Base-by-base conservation (phyloP, 2,888 invertebrate species). In the Rhynchonema sp. region DNA sequence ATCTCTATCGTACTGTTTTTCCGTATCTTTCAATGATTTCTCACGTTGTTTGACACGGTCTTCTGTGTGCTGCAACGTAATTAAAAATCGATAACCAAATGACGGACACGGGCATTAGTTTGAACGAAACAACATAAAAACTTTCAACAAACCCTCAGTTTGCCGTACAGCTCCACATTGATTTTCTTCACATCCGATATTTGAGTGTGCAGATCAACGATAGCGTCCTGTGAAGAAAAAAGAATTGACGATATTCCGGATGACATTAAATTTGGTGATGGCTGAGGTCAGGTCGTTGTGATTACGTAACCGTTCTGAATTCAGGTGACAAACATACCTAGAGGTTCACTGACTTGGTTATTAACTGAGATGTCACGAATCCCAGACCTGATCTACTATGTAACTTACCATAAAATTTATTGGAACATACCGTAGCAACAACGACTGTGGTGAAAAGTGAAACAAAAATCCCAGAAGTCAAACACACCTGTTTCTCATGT, bases 401-500 rank as follows among this genome's bases (percentile, higher is more conserved):
- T n/a, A n/a, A n/a, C n/a, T n/a, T n/a, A n/a, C n/a, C n/a, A n/a
- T n/a, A n/a, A n/a, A n/a, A n/a, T n/a, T n/a, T n/a, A n/a, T n/a
- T n/a, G n/a, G n/a, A n/a, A n/a, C n/a, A n/a, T n/a, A n/a, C n/a
- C n/a, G n/a, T n/a, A n/a, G n/a, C n/a, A n/a, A n/a, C n/a, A n/a
- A n/a, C n/a, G n/a, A n/a, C n/a, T n/a, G n/a, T n/a, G n/a, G n/a
- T n/a, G n/a, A n/a, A n/a, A n/a, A n/a, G n/a, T n/a, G n/a, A n/a
- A n/a, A n/a, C n/a, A n/a, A n/a, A n/a, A n/a, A n/a, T n/a, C n/a
- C n/a, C n/a, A n/a, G n/a, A n/a, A n/a, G n/a, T n/a, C n/a, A n/a
- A n/a, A n/a, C n/a, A n/a, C n/a, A n/a, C n/a, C n/a, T 94, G 92
- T 75, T 94, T 94, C 74, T 94, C 92, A 71, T 92, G 91, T 67